phyloP scores from a whole-genome alignment of 2,797 vertebrate species.

The Malurus splendens region DNA sequence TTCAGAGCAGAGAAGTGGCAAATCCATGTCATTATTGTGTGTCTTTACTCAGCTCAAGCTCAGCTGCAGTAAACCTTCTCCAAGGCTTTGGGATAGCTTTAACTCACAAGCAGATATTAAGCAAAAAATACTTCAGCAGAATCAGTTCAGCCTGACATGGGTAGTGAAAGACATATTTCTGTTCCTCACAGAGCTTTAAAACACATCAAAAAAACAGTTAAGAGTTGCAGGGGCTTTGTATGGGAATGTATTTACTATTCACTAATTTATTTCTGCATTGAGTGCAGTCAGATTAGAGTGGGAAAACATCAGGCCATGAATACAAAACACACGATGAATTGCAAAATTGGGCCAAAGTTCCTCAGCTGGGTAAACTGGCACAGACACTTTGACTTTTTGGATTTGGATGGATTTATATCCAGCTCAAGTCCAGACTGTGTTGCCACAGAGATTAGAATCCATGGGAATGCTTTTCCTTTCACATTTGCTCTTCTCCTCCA shows the following conservation, averaged over 20 bases:
- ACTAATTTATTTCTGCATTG: neutral
- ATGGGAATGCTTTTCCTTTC: neutral
- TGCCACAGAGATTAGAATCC: neutral
- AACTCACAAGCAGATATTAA: neutral
- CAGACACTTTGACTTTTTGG: neutral
- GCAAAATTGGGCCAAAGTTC: neutral
- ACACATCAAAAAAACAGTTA: neutral
- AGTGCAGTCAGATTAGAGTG: neutral
- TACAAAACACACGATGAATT: neutral
- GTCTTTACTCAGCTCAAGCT: neutral
- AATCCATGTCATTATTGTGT: neutral
- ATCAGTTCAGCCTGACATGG: neutral
- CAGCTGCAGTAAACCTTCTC: neutral
- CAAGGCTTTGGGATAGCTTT: neutral
- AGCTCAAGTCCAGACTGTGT: neutral
- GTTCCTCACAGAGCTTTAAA: neutral
- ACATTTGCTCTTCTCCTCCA: neutral
- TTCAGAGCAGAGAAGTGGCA: neutral
- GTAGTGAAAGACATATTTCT: neutral
- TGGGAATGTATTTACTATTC: neutral
- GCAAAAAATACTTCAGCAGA: neutral
- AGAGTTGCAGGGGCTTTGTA: neutral
- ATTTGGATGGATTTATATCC: neutral
- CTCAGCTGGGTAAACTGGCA: neutral
- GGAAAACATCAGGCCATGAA: neutral